Base-by-base conservation (phyloP, 2,797 vertebrate species). In the Hemibagrus guttatus region DNA sequence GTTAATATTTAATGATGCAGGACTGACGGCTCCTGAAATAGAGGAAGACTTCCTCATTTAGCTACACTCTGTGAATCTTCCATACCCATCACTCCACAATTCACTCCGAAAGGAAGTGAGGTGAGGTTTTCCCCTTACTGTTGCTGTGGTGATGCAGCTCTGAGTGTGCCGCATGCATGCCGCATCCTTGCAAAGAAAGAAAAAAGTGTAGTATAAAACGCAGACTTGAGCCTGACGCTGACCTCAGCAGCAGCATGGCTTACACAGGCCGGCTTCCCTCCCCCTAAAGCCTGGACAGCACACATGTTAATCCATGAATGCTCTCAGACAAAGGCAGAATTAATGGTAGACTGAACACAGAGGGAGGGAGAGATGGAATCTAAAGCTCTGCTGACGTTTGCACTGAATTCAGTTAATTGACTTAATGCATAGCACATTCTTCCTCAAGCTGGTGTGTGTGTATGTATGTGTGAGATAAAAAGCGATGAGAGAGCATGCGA, bases 71-170 rank as follows among this genome's bases (percentile, higher is more conserved):
- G 58, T 75, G 35, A 52, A 66, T 31, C 68, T 71, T 84, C 74
- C 28, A 52, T 59, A 84, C 58, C 56, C 54, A 75, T 81, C n/a
- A 23, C 4, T 21, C 4, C 5, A 75, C 71, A 35, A 17, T 42
- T 35, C 26, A 49, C 56, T 54, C 39, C 17, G 56, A 64, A 59
- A 59, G 23, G 68, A 31, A 81, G 46, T 76, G 66, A n/a, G 46
- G 64, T 35, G 63, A 35, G 75, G 54, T 39, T 61, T 42, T 61
- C 75, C 35, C 83, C 82, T n/a, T 6, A 59, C 79, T 63, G 59
- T 90, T 88, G 76, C 89, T 58, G 63, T 89, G 89, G 88, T 54
- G 80, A 91, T 87, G 88, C 86, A 59, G 84, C 64, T 85, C 28
- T 76, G 72, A 76, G 75, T 21, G 31, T 89, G 88, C 85, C 85